Evolutionary conservation across 2,888 invertebrate species (phyloP).

Genomic region (Phengaris arion): DNA sequence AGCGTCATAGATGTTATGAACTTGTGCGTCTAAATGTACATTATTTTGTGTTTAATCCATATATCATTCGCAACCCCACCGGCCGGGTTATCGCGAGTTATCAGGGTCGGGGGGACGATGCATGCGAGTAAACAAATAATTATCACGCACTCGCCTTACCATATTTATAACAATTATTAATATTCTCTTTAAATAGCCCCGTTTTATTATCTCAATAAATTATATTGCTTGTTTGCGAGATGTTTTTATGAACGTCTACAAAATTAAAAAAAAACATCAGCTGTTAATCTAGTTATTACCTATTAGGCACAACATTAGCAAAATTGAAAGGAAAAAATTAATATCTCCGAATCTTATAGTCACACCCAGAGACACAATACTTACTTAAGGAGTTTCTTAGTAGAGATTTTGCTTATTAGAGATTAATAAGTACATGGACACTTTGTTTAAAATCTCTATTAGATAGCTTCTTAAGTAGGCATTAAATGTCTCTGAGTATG

Average conservation of each 20-base stretch:
- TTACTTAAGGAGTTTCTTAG: too few species aligned
- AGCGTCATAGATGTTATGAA: constrained; percentile 28
- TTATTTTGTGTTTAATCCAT: constrained; percentile 31
- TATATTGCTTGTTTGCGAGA: background rate
- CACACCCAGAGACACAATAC: too few species aligned
- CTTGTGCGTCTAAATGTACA: constrained; percentile 28
- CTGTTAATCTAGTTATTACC: too few species aligned
- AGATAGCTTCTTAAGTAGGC: too few species aligned
- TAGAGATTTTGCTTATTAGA: too few species aligned
- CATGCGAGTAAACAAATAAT: constrained; percentile 41
- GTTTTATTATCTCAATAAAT: background rate
- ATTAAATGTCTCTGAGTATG: too few species aligned
- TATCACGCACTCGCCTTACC: constrained; percentile 25
- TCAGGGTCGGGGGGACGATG: constrained; percentile 41
- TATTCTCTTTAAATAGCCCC: constrained; percentile 16
- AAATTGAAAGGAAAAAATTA: too few species aligned
- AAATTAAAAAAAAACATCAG: too few species aligned
- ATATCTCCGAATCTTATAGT: too few species aligned
- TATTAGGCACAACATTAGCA: too few species aligned
- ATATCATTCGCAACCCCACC: constrained; percentile 41
- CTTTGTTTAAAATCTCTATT: too few species aligned
- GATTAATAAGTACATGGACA: too few species aligned
- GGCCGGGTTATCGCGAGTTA: constrained; percentile 39
- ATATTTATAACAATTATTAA: constrained; percentile 7
- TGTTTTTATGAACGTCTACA: background rate